These are phyloP conservation scores for Drosophila mimica DNA, from an alignment of 2,888 invertebrate genomes.

Conservation along the genomic window DNA sequence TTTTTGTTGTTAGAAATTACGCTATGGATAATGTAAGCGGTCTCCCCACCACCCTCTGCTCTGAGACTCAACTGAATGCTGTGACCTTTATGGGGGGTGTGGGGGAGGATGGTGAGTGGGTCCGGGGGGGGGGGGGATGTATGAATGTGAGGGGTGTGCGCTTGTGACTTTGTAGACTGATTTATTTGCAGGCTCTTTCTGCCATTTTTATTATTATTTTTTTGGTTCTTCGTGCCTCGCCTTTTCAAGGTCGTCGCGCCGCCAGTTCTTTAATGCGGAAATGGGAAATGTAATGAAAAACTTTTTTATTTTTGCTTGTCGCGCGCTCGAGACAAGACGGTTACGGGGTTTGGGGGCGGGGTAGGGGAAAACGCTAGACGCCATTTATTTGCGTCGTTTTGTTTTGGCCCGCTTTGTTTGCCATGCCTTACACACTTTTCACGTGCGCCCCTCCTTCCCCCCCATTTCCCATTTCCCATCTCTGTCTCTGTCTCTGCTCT, in stretches of 20 bases:
- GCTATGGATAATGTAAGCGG: slow-evolving; percentile 67
- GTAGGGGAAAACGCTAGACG: slow-evolving; percentile 43
- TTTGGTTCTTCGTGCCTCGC: slow-evolving; percentile 37
- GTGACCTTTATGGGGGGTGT: slow-evolving; percentile 42
- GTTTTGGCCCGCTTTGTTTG: slow-evolving; percentile 51
- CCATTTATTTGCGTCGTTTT: slow-evolving; percentile 60
- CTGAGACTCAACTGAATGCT: slow-evolving; percentile 15
- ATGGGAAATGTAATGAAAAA: slow-evolving; percentile 79
- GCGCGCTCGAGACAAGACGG: slow-evolving; percentile 14
- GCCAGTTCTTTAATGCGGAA: slow-evolving; percentile 71
- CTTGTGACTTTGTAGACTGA: slow-evolving; percentile 68
- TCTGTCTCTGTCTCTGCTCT: neutral
- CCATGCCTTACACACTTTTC: slow-evolving; percentile 39
- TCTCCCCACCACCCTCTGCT: neutral
- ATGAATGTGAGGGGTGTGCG: slow-evolving; percentile 8
- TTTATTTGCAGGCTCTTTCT: slow-evolving; percentile 75
- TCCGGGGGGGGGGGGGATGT: neutral
- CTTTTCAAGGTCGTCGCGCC: slow-evolving; percentile 74
- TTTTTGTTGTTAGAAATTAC: slow-evolving; percentile 74
- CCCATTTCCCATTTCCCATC: neutral
- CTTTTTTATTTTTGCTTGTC: slow-evolving; percentile 39
- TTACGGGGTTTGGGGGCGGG: neutral
- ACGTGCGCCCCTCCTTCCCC: slow-evolving; percentile 3
- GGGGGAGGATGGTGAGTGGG: neutral
- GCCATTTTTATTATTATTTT: slow-evolving; percentile 78